Conservation (phyloP, 2,888 invertebrate species). For the Drosophila setosimentum region DNA sequence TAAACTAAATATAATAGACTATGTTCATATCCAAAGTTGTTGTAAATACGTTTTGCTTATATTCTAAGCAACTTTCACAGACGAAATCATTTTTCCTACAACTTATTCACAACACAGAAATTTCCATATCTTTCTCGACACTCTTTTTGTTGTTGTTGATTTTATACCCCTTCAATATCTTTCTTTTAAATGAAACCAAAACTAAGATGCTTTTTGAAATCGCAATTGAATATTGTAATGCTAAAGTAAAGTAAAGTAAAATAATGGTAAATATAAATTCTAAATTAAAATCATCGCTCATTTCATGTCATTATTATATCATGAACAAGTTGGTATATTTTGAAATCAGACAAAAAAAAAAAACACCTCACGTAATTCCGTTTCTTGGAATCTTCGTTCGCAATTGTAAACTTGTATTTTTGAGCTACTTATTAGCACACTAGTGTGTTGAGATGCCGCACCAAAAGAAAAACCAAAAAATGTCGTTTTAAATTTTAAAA, state of each 20-base stretch:
- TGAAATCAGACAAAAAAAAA: slow-evolving; percentile 45
- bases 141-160: slow-evolving; percentile 36
- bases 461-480: slow-evolving; percentile 42
- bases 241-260: slow-evolving; percentile 45
- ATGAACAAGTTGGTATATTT: slow-evolving; percentile 78
- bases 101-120: slow-evolving; percentile 46
- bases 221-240: slow-evolving; percentile 72
- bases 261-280: slow-evolving; percentile 30
- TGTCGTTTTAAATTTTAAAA: slow-evolving; percentile 41
- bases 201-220: slow-evolving; percentile 86
- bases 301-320: slow-evolving; percentile 69
- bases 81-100: slow-evolving; percentile 28
- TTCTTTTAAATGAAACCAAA: slow-evolving; percentile 53
- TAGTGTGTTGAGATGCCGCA: slow-evolving; percentile 78
- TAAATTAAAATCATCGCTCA: slow-evolving; percentile 80
- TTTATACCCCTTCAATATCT: slow-evolving; percentile 30
- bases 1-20: slow-evolving; percentile 25
- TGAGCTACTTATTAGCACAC: slow-evolving; percentile 76
- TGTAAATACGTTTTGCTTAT: slow-evolving; percentile 73
- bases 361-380: slow-evolving; percentile 63
- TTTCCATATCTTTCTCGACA: slow-evolving; percentile 41
- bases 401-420: slow-evolving; percentile 75
- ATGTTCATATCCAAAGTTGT: slow-evolving; percentile 59
- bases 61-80: slow-evolving; percentile 51
- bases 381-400: slow-evolving; percentile 62